Evolutionary conservation across 2,888 invertebrate genomes (phyloP), one percentile per base, ranked within the genome.

Genomic region (Drosophila prostipennis): DNA sequence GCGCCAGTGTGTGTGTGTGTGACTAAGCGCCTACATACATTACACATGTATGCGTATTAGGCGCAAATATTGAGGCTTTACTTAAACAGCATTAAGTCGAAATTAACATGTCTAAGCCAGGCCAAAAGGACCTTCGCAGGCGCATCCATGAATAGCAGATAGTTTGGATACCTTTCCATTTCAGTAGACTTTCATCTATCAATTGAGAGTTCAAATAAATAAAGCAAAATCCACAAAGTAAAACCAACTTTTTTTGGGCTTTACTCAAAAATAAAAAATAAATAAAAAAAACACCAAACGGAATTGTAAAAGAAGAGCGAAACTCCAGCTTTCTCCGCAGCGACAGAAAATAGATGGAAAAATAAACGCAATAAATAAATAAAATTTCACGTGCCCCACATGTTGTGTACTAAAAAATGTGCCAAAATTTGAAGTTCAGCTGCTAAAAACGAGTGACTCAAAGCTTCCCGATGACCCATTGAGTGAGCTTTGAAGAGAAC

Each of bases 1-100:
- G 53, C 36, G 59, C 45, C 45, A 39, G 10, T 29, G 29, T 29
- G 29, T 29, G 29, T 29, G 29, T 42, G 65, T 61, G 64, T 64
- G 71, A 55, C 61, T 86, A 80, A 78, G 80, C 81, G 80, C 80
- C 72, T 83, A 83, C 81, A 78, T 84, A 78, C 81, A 81, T 87
- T 81, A 84, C 85, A 81, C 76, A 79, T 84, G 87, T 87, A 84
- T 84, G 87, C 87, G 87, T 81, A 87, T 87, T 87, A 84, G 85
- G 87, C 79, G 87, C 87, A 84, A 84, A 84, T 87, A 84, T 87
- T 84, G 87, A 74, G 87, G 83, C 79, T 84, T 81, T 81, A 78
- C 87, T 87, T 84, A 87, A 84, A 87, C 83, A 87, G 83, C 79
- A 87, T 84, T 84, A 87, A 87, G 87, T 81, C 76, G 79, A 81